Conservation (phyloP, 2,113 vertebrate species). For the Psilopogon haemacephalus region DNA sequence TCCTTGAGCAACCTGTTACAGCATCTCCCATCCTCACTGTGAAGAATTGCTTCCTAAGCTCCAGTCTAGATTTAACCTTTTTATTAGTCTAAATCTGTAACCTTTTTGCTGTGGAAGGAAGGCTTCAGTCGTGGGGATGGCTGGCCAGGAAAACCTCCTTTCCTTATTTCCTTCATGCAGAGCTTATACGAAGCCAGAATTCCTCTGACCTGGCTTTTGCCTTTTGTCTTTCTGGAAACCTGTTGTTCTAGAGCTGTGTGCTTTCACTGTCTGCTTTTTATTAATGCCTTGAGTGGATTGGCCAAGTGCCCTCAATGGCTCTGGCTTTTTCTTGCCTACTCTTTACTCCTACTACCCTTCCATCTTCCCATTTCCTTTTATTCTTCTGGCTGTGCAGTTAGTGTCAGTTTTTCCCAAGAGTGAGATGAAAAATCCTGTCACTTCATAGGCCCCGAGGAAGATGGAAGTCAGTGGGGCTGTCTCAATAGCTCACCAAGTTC, state of each 20-base stretch:
- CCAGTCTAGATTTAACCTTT: background rate
- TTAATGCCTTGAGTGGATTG: background rate
- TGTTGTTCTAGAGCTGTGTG: background rate
- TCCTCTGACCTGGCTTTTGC: background rate
- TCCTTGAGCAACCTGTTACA: too few species aligned
- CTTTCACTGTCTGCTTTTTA: background rate
- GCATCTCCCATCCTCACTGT: too few species aligned
- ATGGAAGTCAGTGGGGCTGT: too few species aligned
- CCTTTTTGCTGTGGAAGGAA: background rate
- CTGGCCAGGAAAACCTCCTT: background rate
- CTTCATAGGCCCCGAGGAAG: background rate
- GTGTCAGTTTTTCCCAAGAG: too few species aligned
- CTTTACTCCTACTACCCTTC: background rate
- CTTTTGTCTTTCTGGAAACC: background rate
- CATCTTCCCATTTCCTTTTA: background rate
- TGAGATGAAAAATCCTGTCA: background rate
- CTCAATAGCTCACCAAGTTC: background rate
- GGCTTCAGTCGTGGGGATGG: background rate
- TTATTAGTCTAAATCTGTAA: too few species aligned
- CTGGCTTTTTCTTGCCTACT: background rate
- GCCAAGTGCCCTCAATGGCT: background rate
- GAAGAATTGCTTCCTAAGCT: too few species aligned
- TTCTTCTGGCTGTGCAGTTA: background rate
- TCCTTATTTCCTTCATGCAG: background rate
- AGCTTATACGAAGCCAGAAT: background rate